A percentile compares a stretch with the other conserved stretches of the same genome.
Conservation (phyloP, 2,113 vertebrate genomes). For the Psilopsiagon aurifrons region DNA sequence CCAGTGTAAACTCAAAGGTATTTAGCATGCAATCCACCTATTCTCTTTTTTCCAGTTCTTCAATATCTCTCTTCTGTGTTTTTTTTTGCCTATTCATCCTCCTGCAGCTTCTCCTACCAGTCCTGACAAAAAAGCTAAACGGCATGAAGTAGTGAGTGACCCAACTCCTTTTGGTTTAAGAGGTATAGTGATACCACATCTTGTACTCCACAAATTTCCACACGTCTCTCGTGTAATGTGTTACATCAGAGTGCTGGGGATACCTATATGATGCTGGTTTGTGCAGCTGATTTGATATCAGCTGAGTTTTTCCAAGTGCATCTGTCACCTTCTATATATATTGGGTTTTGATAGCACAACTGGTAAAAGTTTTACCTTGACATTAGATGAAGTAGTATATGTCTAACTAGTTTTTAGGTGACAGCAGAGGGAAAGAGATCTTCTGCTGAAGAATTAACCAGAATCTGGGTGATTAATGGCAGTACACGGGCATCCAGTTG, state of each 20-base stretch:
- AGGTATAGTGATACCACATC: slow-evolving; percentile 81
- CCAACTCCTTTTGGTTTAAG: slow-evolving; percentile 94
- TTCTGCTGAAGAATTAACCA: background rate
- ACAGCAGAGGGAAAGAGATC: background rate
- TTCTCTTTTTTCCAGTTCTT: slow-evolving; percentile 49
- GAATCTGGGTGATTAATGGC: background rate
- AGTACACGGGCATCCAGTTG: background rate
- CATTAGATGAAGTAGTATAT: background rate
- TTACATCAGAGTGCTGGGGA: background rate
- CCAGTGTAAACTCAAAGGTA: slow-evolving; percentile 65
- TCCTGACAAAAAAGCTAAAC: slow-evolving; percentile 95
- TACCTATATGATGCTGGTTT: background rate
- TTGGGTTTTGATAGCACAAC: background rate
- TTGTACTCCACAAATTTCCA: background rate
- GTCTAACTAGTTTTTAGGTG: background rate
- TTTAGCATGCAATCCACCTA: slow-evolving; percentile 35
- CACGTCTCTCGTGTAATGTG: background rate
- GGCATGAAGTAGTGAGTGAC: slow-evolving; percentile 94
- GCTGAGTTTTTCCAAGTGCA: background rate
- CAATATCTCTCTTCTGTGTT: slow-evolving; percentile 60
- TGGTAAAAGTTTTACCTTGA: background rate
- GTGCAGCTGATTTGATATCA: background rate
- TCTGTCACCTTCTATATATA: background rate
- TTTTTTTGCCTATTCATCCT: slow-evolving; percentile 69
- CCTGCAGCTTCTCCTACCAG: slow-evolving; percentile 89